Evolutionary conservation across 1,140 invertebrate genomes (phyloP), one percentile per base, ranked within the genome.

Genomic region (Monomorium pharaonis): DNA sequence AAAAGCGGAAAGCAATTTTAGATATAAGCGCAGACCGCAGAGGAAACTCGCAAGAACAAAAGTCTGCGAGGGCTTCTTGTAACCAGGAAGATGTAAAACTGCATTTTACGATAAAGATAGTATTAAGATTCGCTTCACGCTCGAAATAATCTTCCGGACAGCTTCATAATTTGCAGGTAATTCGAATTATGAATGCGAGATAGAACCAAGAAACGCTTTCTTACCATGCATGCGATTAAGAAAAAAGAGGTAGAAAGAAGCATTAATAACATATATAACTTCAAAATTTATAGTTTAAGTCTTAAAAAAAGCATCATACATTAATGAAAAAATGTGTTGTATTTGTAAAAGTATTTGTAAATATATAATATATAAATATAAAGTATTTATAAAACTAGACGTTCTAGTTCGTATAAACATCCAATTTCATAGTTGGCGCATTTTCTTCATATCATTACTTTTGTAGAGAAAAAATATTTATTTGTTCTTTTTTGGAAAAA

Each of bases 91-190:
- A 87, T 58, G 62, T 58, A 7, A 77, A 85, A 63, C 21, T 85
- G 60, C 37, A 67, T 21, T 44, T 85, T 47, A 80, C 60, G 27
- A 47, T 67, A 49, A 85, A 65, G 47, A 72, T 54, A 37, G 63
- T 84, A 72, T 75, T 84, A 84, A 75, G 62, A 60, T 49, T 67
- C 49, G 67, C 86, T 87, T 78, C 86, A 78, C 51, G 72, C 60
- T 87, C 24, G 72, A 16, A 37, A 42, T 74, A 67, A 30, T 62
- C 56, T 33, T 30, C 42, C 47, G 24, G 47, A 51, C 63, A 42
- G 49, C 47, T 80, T 21, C 18, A 7, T 69, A 33, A 80, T 80
- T 80, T 54, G 44, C 47, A 16, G 47, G 47, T 42, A 80, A 69
- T 65, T 80, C 62, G 44, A 56, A 69, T 80, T 80, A 80, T 27